Evolutionary conservation across 53 echinoderm and acorn worm species (phyloP).

Genomic region (Holothuria leucospilota): DNA sequence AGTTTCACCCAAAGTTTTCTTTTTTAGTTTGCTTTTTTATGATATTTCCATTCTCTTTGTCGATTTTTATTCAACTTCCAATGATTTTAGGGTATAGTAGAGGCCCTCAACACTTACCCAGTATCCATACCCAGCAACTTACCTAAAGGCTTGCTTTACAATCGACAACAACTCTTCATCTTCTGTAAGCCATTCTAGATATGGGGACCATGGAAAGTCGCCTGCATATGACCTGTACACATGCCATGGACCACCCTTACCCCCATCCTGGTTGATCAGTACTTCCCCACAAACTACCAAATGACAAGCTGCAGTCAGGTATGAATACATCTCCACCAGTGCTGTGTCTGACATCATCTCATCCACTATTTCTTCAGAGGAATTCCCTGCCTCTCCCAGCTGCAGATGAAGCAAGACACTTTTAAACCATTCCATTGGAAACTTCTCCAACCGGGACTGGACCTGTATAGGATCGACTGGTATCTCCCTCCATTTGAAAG

Average conservation of each 20-base stretch:
- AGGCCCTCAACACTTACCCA: too few species aligned
- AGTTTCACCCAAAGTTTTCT: too few species aligned
- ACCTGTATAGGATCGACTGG: constrained; percentile 75
- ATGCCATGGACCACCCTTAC: constrained; percentile 77
- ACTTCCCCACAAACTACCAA: constrained; percentile 77
- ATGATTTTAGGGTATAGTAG: too few species aligned
- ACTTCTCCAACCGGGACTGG: constrained; percentile 64
- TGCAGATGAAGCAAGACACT: constrained; percentile 74
- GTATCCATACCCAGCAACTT: not conserved
- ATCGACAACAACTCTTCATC: constrained; percentile 82
- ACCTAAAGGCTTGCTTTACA: constrained; percentile 96
- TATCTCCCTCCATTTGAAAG: constrained; percentile 95
- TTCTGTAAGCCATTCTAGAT: constrained; percentile 84
- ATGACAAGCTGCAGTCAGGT: constrained; percentile 88
- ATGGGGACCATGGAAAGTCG: constrained; percentile 89
- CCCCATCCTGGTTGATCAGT: constrained; percentile 62
- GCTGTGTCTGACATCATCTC: constrained; percentile 82
- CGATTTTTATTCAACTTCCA: too few species aligned
- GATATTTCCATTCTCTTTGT: too few species aligned
- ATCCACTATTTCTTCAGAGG: constrained; percentile 63
- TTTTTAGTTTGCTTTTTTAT: too few species aligned
- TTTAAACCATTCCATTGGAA: constrained; percentile 89
- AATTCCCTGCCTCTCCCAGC: constrained; percentile 51
- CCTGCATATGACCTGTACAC: constrained; percentile 92
- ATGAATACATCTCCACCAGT: constrained; percentile 85